phyloP scores from a whole-genome alignment of 1,140 invertebrate species.

The Oedothorax gibbosus region DNA sequence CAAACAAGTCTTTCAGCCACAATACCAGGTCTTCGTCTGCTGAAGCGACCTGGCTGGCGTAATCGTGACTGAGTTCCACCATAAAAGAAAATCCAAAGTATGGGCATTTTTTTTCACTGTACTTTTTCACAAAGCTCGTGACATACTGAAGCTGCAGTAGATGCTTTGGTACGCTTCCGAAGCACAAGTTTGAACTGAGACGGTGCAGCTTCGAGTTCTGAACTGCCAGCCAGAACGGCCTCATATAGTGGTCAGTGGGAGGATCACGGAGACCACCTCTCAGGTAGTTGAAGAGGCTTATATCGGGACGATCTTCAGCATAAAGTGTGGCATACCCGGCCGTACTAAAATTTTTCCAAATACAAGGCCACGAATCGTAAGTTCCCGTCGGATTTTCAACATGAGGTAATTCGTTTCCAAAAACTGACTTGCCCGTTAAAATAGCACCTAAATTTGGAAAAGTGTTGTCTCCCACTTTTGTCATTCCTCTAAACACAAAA shows the following conservation, averaged over 20 bases:
- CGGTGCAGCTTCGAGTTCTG: conserved; percentile 59
- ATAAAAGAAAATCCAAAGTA: conserved; percentile 63
- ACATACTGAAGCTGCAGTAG: conserved; percentile 55
- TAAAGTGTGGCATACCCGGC: conserved; percentile 64
- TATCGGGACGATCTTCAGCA: conserved; percentile 63
- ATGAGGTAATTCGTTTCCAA: conserved; percentile 29
- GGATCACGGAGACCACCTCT: conserved; percentile 62
- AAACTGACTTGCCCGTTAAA: conserved; percentile 65
- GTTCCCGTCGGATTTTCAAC: conserved; percentile 21
- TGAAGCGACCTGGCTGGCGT: conserved; percentile 51
- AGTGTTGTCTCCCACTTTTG: conserved; percentile 70
- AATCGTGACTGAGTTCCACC: conserved; percentile 64
- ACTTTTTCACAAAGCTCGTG: conserved; percentile 57
- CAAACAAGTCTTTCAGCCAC: conserved; percentile 61
- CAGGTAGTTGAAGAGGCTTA: conserved; percentile 63
- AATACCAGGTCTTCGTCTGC: conserved; percentile 62
- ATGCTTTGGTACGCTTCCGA: conserved; percentile 61
- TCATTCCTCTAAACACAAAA: conserved; percentile 74
- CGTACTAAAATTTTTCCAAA: conserved; percentile 63
- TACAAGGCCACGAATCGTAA: conserved; percentile 62
- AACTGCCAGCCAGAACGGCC: conserved; percentile 63
- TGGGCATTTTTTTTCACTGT: conserved; percentile 33
- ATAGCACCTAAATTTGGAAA: conserved; percentile 69
- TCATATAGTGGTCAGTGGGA: conserved; percentile 65
- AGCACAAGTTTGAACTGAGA: conserved; percentile 61